Evolutionary conservation across 2,113 vertebrate genomes (phyloP).

Genomic region (Felis chaus): DNA sequence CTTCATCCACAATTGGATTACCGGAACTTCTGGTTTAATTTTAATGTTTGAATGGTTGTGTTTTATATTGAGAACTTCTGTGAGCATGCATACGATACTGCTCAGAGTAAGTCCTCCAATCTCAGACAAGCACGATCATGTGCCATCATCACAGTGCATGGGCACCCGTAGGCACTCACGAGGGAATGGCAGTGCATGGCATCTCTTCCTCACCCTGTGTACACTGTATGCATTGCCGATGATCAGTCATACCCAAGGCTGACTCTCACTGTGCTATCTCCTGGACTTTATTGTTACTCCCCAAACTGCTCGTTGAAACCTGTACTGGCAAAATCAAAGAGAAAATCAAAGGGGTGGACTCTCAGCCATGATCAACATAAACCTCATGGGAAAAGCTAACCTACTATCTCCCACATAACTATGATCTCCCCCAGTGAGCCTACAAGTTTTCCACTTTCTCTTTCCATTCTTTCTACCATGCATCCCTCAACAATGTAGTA

Average conservation of each 20-base stretch:
- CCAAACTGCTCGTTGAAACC: background rate
- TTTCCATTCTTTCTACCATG: background rate
- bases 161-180: background rate
- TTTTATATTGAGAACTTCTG: background rate
- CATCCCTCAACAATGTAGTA: background rate
- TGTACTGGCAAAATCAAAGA: background rate
- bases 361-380: background rate
- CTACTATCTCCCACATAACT: background rate
- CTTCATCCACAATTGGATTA: background rate
- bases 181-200: accelerated
- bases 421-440: background rate
- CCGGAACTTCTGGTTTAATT: background rate
- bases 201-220: background rate
- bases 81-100: background rate
- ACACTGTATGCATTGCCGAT: background rate
- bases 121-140: background rate
- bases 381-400: background rate
- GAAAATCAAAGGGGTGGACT: background rate
- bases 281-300: background rate
- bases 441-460: background rate
- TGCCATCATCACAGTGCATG: background rate
- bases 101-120: background rate
- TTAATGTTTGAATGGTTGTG: background rate
- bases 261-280: background rate
- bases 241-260: background rate